Conservation (phyloP, 2,797 vertebrate genomes). For the Gymnothorax reevesii region DNA sequence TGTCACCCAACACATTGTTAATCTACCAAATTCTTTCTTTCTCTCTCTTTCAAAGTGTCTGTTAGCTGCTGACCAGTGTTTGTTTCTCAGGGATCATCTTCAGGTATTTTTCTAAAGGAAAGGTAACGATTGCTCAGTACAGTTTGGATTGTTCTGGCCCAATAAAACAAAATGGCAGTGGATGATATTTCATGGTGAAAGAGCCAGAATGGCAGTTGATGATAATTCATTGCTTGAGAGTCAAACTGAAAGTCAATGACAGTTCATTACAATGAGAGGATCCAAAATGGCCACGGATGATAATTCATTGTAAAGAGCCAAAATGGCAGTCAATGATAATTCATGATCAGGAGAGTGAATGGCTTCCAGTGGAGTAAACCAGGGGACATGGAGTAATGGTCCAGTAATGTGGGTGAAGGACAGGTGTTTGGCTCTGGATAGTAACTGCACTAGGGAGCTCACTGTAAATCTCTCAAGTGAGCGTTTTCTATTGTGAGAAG, state of each 20-base stretch:
- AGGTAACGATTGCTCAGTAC: conserved; percentile 18
- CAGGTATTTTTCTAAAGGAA: conserved; percentile 6
- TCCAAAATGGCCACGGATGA: conserved; percentile 95
- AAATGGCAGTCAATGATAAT: conserved; percentile 98
- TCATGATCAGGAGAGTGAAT: conserved; percentile 95
- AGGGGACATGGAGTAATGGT: conserved; percentile 89
- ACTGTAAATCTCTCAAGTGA: conserved; percentile 79
- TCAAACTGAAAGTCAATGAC: conserved; percentile 97
- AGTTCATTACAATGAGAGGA: conserved; percentile 93
- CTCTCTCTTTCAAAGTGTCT: conserved; percentile 13
- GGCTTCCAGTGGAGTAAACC: conserved; percentile 92
- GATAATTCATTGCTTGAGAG: conserved; percentile 97
- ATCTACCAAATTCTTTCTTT: conserved; percentile 12
- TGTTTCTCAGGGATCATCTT: conserved; percentile 13
- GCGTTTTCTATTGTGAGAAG: conserved; percentile 72
- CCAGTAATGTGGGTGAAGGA: conserved; percentile 84
- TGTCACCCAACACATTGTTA: neutral
- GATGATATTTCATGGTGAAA: conserved; percentile 40
- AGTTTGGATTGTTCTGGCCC: conserved; percentile 75
- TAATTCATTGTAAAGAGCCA: conserved; percentile 90
- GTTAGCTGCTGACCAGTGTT: conserved; percentile 18
- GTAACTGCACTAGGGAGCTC: conserved; percentile 83
- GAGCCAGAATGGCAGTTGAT: conserved; percentile 94
- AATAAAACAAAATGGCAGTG: conserved; percentile 77
- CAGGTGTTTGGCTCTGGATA: conserved; percentile 84